Evolutionary conservation across 1,140 invertebrate species (phyloP).

Genomic region (Drosophila albomicans): DNA sequence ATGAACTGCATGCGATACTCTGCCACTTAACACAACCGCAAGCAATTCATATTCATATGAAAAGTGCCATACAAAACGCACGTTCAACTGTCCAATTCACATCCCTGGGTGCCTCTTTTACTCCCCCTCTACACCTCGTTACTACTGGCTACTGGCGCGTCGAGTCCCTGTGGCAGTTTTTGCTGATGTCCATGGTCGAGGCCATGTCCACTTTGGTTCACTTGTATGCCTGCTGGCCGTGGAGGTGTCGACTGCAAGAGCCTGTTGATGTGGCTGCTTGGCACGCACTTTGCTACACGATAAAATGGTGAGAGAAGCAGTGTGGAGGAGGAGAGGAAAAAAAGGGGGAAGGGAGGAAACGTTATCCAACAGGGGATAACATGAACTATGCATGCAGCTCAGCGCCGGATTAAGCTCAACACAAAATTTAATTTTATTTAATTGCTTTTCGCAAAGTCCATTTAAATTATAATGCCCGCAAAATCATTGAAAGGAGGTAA

Average conservation of each 20-base stretch:
- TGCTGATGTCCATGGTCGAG: constrained; percentile 13
- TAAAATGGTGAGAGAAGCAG: neutral
- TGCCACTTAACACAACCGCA: constrained; percentile 76
- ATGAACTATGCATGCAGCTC: constrained; percentile 79
- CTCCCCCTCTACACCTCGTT: no score
- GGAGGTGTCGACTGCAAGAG: constrained; percentile 59
- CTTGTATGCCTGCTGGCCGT: constrained; percentile 43
- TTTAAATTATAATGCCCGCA: constrained; percentile 79
- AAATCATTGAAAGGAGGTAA: constrained; percentile 31
- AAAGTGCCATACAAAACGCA: constrained; percentile 68
- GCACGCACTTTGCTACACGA: constrained; percentile 43
- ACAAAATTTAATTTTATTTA: constrained; percentile 81
- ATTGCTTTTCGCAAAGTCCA: constrained; percentile 81
- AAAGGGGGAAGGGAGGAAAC: neutral
- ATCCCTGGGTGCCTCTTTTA: neutral
- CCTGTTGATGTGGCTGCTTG: constrained; percentile 55
- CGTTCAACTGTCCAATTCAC: constrained; percentile 38
- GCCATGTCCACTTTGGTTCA: constrained; percentile 54
- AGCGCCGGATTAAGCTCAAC: constrained; percentile 68
- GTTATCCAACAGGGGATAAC: constrained; percentile 64
- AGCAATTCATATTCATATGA: constrained; percentile 82
- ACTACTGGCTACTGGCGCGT: neutral
- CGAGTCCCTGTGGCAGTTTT: constrained; percentile 10
- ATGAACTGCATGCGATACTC: constrained; percentile 58
- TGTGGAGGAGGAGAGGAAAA: neutral